Evolutionary conservation across 2,797 vertebrate species (phyloP).

Genomic region (Enoplosus armatus): DNA sequence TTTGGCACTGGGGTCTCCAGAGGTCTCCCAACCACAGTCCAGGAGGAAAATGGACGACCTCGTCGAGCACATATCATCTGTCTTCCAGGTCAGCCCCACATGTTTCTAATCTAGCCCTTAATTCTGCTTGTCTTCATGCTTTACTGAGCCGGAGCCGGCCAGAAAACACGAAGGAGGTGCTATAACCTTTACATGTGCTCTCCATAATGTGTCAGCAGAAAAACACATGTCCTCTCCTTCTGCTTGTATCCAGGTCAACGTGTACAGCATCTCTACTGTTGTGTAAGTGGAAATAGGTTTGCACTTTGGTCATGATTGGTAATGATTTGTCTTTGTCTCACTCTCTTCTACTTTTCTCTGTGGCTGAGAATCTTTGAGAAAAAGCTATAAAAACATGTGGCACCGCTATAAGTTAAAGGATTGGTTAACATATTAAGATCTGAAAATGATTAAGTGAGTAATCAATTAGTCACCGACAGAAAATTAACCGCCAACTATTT

Average conservation of each 20-base stretch:
- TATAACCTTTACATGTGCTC: conserved; percentile 59
- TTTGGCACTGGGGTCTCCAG: conserved; percentile 8
- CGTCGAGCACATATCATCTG: conserved; percentile 56
- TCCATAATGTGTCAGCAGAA: conserved; percentile 56
- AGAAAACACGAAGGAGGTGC: conserved; percentile 55
- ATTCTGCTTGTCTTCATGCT: conserved; percentile 75
- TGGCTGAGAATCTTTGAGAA: conserved; percentile 4
- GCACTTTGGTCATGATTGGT: conserved; percentile 17
- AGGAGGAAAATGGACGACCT: conserved; percentile 67
- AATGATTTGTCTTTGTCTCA: background rate
- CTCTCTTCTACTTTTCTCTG: background rate
- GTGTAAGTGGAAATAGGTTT: conserved; percentile 32
- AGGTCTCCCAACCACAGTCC: conserved; percentile 25
- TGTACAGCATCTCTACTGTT: conserved; percentile 26
- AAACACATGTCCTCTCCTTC: conserved; percentile 42
- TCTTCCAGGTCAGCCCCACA: conserved; percentile 76
- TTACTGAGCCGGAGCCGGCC: conserved; percentile 53
- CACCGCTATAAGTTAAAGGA: background rate
- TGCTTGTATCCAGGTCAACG: conserved; percentile 6
- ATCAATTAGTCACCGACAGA: background rate
- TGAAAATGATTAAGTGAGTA: background rate
- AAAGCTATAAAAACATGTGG: no score
- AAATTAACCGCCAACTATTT: background rate
- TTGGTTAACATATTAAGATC: background rate
- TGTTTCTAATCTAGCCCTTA: conserved; percentile 80